These are phyloP conservation scores for Nyleta sp. DNA, from an alignment of 2,888 invertebrate species.

Conservation along the genomic window DNA sequence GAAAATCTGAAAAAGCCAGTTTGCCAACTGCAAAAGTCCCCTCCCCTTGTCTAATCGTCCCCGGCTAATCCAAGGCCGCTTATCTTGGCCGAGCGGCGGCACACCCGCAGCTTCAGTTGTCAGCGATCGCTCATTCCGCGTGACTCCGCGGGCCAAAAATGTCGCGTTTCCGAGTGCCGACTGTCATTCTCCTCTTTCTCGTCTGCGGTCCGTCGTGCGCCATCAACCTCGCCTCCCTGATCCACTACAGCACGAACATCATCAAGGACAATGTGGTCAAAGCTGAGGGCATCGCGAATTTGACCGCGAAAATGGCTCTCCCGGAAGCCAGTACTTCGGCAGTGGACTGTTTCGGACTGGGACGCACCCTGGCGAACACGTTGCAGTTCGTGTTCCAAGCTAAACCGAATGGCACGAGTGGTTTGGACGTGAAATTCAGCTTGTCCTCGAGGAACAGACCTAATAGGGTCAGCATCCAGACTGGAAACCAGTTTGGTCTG, in stretches of 20 bases:
- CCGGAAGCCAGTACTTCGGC: not conserved
- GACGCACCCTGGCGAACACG: constrained; percentile 77
- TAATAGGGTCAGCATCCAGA: constrained; percentile 82
- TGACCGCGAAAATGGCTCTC: not conserved
- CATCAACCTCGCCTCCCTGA: constrained; percentile 13
- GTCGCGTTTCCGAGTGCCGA: not conserved
- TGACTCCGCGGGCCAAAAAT: constrained; percentile 2
- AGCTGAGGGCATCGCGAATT: not conserved
- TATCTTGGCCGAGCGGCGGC: not conserved
- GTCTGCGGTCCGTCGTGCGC: not conserved
- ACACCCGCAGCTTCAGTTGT: not conserved
- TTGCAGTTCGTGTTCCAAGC: constrained; percentile 83
- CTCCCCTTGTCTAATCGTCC: too few relatives aligned
- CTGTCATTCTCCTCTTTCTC: not conserved
- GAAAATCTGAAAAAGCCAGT: too few relatives aligned
- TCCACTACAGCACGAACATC: not conserved
- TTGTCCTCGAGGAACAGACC: constrained; percentile 82
- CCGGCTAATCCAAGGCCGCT: too few relatives aligned
- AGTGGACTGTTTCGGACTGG: constrained; percentile 83
- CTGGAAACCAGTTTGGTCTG: constrained; percentile 83
- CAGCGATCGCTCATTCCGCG: constrained; percentile 17
- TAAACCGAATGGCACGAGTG: constrained; percentile 81
- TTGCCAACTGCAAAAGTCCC: too few relatives aligned
- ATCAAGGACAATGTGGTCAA: not conserved
- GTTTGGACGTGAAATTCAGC: constrained; percentile 83